Evolutionary conservation across 2,888 invertebrate genomes (phyloP), one percentile per base, ranked within the genome.

Genomic region (Dorcus hopei): DNA sequence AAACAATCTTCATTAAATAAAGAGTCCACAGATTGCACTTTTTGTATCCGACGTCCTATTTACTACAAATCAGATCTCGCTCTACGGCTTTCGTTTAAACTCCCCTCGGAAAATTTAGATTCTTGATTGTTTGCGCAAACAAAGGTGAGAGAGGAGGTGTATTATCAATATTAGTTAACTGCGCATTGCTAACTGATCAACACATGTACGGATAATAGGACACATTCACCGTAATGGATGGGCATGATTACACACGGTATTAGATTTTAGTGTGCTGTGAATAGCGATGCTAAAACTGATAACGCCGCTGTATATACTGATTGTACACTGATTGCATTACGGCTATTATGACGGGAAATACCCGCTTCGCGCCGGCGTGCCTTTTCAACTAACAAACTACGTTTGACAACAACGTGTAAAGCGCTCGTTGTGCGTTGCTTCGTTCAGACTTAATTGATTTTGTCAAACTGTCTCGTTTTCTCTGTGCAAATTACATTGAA

Each of bases 121-220:
- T n/a, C 26, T 16, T 26, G 26, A 7, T 47, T 47, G 47, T 33
- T 47, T 33, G 47, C 16, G 49, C 7, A 11, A 42, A 54, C 47
- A 54, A 40, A 49, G 58, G 60, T 52, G 58, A 64, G 59, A 64
- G 59, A 64, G 64, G 59, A 64, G 64, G 65, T 65, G 66, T 63
- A 65, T 63, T 65, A 66, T 65, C 68, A 66, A 67, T 68, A 68
- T 65, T 59, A 65, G 55, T 65, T 65, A 63, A 65, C 63, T 62
- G 53, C 61, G 54, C 47, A 50, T 48, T 33, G 49, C 59, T 62
- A 65, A 61, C 64, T 63, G 67, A 66, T 67, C 66, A 63, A 60
- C 62, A 61, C 63, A 61, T 64, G 61, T 63, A 61, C 51, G 50
- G 68, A 69, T 68, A 69, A 66, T 65, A 50, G 63, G 61, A 59